phyloP scores from a whole-genome alignment of 2,797 vertebrate species.

The Sus cebifrons region DNA sequence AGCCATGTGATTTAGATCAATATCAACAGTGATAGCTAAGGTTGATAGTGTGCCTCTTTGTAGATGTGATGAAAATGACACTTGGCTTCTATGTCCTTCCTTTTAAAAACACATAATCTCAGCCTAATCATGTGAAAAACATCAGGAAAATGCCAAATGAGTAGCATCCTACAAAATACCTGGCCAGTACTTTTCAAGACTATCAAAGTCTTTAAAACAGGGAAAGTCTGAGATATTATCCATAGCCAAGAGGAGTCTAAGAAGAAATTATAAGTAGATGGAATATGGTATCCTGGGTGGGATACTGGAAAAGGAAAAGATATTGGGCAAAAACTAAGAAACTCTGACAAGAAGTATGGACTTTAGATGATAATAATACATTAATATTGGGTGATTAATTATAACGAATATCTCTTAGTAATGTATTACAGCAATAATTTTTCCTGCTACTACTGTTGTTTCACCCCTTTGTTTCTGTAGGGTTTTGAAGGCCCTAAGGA shows the following conservation, averaged over 20 bases:
- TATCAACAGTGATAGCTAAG: not conserved
- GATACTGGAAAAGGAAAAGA: not conserved
- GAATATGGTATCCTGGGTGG: not conserved
- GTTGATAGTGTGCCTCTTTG: not conserved
- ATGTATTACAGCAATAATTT: not conserved
- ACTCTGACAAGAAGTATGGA: not conserved
- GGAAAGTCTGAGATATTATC: not conserved
- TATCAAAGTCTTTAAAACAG: not conserved
- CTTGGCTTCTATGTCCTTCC: not conserved
- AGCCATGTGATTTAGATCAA: not conserved
- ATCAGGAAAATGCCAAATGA: not conserved
- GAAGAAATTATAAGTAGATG: not conserved
- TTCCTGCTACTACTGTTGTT: not conserved
- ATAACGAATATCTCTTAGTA: not conserved
- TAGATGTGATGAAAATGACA: not conserved
- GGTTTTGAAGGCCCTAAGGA: not conserved
- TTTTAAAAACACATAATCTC: not conserved
- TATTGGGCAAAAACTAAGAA: not conserved
- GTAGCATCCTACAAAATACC: not conserved
- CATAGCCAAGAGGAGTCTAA: not conserved
- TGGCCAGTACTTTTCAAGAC: not conserved
- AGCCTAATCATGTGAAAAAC: not conserved
- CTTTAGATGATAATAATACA: not conserved
- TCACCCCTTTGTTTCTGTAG: not conserved
- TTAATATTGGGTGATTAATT: not conserved